phyloP scores from a whole-genome alignment of 2,113 vertebrate species.

The Clarias gariepinus region DNA sequence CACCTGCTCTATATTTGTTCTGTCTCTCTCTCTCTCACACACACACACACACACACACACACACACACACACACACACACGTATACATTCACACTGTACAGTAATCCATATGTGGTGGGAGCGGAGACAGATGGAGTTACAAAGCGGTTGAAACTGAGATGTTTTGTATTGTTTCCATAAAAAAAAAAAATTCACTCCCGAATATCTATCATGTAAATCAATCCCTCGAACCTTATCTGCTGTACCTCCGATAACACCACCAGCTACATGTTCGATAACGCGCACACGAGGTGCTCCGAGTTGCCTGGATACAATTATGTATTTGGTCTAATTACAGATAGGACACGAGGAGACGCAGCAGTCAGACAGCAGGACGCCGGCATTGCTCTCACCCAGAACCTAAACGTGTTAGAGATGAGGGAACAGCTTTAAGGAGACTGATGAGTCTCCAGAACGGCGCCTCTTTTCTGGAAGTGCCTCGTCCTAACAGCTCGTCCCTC shows the following conservation, averaged over 20 bases:
- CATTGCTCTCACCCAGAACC: conserved; percentile 8
- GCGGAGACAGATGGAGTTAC: conserved; percentile 6
- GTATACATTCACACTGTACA: conserved; percentile 33
- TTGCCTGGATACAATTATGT: conserved; percentile 18
- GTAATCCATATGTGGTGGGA: conserved; percentile 39
- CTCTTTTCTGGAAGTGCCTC: conserved; percentile 1
- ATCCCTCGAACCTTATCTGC: background rate
- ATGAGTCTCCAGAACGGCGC: background rate
- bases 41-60: background rate
- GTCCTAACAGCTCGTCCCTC: background rate
- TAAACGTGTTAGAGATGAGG: background rate
- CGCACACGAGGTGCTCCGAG: background rate
- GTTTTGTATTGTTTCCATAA: background rate
- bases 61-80: conserved; percentile 39
- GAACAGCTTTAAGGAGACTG: conserved; percentile 14
- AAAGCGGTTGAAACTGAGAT: background rate
- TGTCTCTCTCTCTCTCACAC: background rate
- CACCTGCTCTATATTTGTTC: conserved; percentile 62
- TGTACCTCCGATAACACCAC: background rate
- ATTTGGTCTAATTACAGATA: conserved; percentile 27
- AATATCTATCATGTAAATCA: background rate
- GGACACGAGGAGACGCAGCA: background rate
- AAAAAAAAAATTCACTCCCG: background rate
- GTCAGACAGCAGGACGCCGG: conserved; percentile 13
- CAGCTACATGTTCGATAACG: background rate